Evolutionary conservation across 2,888 invertebrate genomes (phyloP).

Genomic region (Fissipunctia ypsillon): DNA sequence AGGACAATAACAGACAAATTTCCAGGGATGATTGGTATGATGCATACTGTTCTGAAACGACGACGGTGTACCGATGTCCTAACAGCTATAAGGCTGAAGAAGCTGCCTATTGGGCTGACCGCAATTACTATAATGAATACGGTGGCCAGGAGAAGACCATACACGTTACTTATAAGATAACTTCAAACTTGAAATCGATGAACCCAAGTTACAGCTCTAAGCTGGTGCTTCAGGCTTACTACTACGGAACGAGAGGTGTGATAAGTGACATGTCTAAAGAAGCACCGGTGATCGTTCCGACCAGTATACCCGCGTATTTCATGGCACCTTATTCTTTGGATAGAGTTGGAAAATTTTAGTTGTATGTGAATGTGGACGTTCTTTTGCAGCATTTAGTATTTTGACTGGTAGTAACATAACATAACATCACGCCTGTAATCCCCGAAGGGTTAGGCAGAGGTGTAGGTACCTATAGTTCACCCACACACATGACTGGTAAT

Average conservation of each 20-base stretch:
- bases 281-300: constrained; percentile 69
- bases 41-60: constrained; percentile 73
- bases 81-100: constrained; percentile 66
- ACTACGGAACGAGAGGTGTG: constrained; percentile 72
- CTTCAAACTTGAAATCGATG: constrained; percentile 67
- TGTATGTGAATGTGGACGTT: background rate
- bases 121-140: constrained; percentile 72
- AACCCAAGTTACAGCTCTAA: constrained; percentile 81
- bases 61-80: constrained; percentile 75
- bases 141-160: constrained; percentile 73
- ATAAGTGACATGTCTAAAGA: constrained; percentile 63
- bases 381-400: background rate
- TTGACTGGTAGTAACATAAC: background rate
- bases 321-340: constrained; percentile 70
- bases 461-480: no score
- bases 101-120: constrained; percentile 78
- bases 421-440: no score
- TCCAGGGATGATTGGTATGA: constrained; percentile 76
- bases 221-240: constrained; percentile 78
- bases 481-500: background rate
- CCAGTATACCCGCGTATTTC: constrained; percentile 75
- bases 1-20: constrained; percentile 76
- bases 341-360: constrained; percentile 73
- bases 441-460: no score
- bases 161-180: constrained; percentile 74